Evolutionary conservation across 2,888 invertebrate genomes (phyloP).

Genomic region (Hecatera dysodea): DNA sequence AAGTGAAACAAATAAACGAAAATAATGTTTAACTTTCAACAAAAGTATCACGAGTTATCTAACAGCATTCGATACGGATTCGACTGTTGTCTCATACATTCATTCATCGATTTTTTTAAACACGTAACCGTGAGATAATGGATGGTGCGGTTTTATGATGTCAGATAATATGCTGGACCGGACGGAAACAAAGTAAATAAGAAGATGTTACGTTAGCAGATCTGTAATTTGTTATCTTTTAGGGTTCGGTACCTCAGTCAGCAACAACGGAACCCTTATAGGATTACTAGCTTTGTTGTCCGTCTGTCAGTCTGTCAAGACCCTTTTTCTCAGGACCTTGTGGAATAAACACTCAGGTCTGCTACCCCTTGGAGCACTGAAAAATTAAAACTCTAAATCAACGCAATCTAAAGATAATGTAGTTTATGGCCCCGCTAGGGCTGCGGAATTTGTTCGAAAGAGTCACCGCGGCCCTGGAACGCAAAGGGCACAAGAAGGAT

Average conservation of each 20-base stretch:
- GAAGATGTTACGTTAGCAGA: background rate
- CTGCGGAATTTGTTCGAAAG: too few species aligned
- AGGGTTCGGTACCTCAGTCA: too few species aligned
- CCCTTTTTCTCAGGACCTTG: too few species aligned
- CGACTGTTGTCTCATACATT: constrained; percentile 25
- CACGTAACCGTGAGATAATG: constrained; percentile 29
- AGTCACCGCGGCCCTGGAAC: too few species aligned
- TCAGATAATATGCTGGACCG: constrained; percentile 20
- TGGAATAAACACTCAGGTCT: too few species aligned
- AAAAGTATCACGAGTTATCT: constrained; percentile 50
- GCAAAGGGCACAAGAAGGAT: too few species aligned
- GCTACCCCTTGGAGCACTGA: too few species aligned
- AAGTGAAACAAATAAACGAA: constrained; percentile 46
- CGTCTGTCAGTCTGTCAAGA: too few species aligned
- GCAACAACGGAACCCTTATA: constrained; percentile 4
- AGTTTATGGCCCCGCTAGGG: too few species aligned
- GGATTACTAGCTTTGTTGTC: too few species aligned
- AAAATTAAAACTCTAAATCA: too few species aligned
- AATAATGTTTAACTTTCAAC: constrained; percentile 58
- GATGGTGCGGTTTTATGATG: constrained; percentile 23
- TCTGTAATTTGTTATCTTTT: background rate
- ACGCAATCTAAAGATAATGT: too few species aligned
- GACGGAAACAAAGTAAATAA: background rate
- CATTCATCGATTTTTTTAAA: constrained; percentile 38
- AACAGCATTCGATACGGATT: constrained; percentile 51